Base-by-base conservation (phyloP, 2,797 vertebrate species). In the Sebastes diploproa region DNA sequence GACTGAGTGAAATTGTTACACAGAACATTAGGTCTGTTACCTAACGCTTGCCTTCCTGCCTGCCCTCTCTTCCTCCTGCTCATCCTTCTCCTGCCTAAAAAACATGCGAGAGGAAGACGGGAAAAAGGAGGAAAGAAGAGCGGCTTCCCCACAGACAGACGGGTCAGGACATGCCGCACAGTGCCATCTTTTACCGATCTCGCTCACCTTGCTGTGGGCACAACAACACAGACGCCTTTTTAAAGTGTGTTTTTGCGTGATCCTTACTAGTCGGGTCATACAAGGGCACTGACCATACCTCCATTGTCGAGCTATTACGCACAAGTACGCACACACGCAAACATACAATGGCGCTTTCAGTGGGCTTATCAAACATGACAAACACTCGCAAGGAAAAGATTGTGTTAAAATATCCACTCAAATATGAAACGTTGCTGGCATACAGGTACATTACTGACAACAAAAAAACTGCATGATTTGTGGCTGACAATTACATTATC, bases 21-120 rank as follows among this genome's bases (percentile, higher is more conserved):
- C 84, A 89, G 86, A 84, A 87, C 84, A 89, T 90, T 87, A 85
- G 82, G 80, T 75, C 69, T 85, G 89, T 92, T 91, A 91, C 86
- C 88, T 82, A 91, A 90, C 9, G 63, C 83, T 69, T 61, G 71
- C 82, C 86, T 84, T 85, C 80, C 78, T 83, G 82, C 70, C 84
- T 75, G 70, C 75, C 83, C 82, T 85, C 84, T 87, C 72, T 88
- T 88, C 83, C 88, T 91, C 74, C 77, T 66, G 83, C 78, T 83
- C 87, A 86, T 88, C 69, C 70, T 67, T 83, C 84, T 81, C 66
- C 63, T 63, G 78, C 82, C 55, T 72, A 46, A 81, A 87, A 86
- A 87, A 91, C 78, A 74, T 66, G 68, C 1, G 1, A 55, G 75
- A 83, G 72, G 71, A 87, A 81, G 66, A 20, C 80, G 36, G 73